Base-by-base conservation (phyloP, 2,113 vertebrate species). In the Phaethon lepturus region DNA sequence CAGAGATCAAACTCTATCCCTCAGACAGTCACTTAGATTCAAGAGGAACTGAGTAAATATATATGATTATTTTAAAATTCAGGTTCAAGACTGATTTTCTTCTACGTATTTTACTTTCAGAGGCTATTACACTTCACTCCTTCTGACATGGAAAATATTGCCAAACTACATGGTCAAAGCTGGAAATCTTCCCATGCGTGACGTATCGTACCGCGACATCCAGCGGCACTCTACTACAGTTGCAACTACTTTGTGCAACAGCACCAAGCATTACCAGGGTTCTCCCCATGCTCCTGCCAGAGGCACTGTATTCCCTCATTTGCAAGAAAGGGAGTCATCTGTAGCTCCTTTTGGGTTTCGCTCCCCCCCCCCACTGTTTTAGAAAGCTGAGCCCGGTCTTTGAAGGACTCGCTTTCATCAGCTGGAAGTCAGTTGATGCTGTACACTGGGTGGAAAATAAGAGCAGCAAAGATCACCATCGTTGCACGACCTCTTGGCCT, bases 191-290 rank as follows among this genome's bases (percentile, higher is more conserved):
- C 29, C 38, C 58, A 3, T 26, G 15, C 4, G 23, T 11, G 58
- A 71, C 28, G 5, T 24, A 64, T 60, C 2, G 3, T 23, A 73
- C 17, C 12, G 44, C 29, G 13, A 56, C 0, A 0, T 11, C 22
- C 33, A 88, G 64, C 5, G 45, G 45, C 33, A 83, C 42, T 31
- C 47, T 45, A 28, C 4, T 52, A 53, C 35, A 83, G n/a, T 64
- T 11, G 31, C n/a, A 86, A 75, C 29, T 49, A 69, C 35, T 58
- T 24, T 55, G 47, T 40, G 31, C 26, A 69, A 69, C 10, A 88
- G 49, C 44, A 79, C 17, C 25, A 92, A 35, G 44, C n/a, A 50
- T 31, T 40, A 72, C 13, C 24, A 82, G 14, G 13, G 16, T 49
- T 72, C 53, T 64, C 62, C 52, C 53, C 28, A 23, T 18, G 35